Evolutionary conservation across 2,113 vertebrate genomes (phyloP).

Genomic region (Sclerurus mexicanus): DNA sequence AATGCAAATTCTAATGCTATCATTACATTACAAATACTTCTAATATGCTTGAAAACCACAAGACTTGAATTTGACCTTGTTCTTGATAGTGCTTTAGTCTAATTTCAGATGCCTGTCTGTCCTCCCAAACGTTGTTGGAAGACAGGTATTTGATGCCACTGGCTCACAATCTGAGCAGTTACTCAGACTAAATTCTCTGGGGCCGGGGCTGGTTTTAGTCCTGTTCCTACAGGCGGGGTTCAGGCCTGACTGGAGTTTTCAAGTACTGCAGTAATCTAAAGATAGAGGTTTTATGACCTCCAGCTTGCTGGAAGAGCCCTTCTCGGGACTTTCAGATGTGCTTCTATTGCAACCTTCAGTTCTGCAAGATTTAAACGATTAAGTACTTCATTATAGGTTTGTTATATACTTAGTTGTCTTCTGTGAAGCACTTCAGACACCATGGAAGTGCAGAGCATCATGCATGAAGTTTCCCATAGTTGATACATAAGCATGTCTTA

Average conservation of each 20-base stretch:
- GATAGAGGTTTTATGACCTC: background rate
- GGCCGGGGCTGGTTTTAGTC: background rate
- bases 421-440: slow-evolving; percentile 24
- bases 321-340: background rate
- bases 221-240: background rate
- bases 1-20: background rate
- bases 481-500: slow-evolving; percentile 51
- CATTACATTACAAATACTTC: background rate
- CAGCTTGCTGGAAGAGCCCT: slow-evolving; percentile 11
- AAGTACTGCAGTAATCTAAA: background rate
- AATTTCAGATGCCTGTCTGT: background rate
- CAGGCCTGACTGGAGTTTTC: slow-evolving; percentile 24
- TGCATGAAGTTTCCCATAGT: slow-evolving; percentile 57
- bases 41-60: background rate
- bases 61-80: background rate
- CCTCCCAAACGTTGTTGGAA: background rate
- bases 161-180: background rate
- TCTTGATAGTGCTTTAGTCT: background rate
- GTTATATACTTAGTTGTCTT: slow-evolving; percentile 35
- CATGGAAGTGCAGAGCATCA: slow-evolving; percentile 32
- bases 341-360: slow-evolving; percentile 49
- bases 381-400: slow-evolving; percentile 40
- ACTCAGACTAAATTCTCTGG: background rate
- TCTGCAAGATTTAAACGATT: slow-evolving; percentile 56
- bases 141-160: background rate